These are phyloP conservation scores for Diarsia brunnea DNA, from an alignment of 2,888 invertebrate species.

Conservation along the genomic window DNA sequence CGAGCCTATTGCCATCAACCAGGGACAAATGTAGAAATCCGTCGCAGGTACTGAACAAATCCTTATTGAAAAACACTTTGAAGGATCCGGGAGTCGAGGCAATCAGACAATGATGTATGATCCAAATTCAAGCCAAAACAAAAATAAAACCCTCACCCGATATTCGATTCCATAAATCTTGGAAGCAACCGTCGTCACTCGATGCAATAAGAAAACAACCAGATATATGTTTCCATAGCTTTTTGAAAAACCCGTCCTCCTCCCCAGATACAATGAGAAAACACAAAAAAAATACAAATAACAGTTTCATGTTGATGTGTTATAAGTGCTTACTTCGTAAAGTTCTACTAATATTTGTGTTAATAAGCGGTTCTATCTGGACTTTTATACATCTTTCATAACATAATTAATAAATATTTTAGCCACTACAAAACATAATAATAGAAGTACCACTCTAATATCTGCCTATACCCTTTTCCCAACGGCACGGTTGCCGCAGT, in stretches of 20 bases:
- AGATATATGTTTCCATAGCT: background rate
- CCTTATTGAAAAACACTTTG: no score
- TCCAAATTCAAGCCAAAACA: background rate
- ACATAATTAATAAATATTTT: background rate
- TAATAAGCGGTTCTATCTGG: rapidly evolving
- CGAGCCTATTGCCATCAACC: no score
- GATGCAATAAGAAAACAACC: slow-evolving; percentile 19
- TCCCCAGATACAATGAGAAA: background rate
- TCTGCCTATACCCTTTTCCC: background rate
- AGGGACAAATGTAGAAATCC: no score
- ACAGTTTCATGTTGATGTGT: slow-evolving; percentile 26
- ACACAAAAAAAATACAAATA: slow-evolving; percentile 27
- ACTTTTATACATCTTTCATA: slow-evolving; percentile 4
- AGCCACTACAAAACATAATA: background rate
- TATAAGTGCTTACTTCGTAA: background rate
- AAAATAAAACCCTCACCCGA: background rate
- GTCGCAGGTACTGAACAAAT: no score
- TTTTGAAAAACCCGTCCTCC: background rate
- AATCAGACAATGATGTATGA: no score
- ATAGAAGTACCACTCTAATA: slow-evolving; percentile 2
- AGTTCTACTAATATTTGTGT: background rate
- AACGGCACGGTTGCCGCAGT: background rate
- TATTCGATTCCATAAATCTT: background rate
- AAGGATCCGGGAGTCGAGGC: no score
- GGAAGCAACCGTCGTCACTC: background rate